Base-by-base conservation (phyloP, 2,113 vertebrate genomes). In the Aegotheles bennettii region DNA sequence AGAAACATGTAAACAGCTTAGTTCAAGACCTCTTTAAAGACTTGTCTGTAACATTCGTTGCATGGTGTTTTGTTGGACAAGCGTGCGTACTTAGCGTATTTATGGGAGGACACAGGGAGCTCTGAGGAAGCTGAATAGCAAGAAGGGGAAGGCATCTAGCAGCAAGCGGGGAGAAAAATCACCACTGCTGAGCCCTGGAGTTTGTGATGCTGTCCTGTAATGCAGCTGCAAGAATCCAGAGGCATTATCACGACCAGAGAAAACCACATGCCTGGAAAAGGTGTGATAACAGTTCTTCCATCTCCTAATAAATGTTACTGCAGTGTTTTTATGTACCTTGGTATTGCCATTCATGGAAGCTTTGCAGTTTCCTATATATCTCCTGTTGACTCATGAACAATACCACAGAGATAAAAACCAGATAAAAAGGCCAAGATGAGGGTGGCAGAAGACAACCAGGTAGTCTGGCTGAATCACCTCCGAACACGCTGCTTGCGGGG, bases 401-500 rank as follows among this genome's bases (percentile, higher is more conserved):
- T 33, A 70, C 7, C 31, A 16, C 7, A 35, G 56, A 71, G 10
- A 10, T 4, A 42, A 77, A 69, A 54, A 59, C 2, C 11, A 38
- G 5, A n/a, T 43, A 3, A 50, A 69, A 95, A 65, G 16, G 24
- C 33, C 43, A 51, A 24, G 56, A 26, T 51, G 38, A 70, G 23
- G 19, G 21, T 65, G 48, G 20, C 67, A 87, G 60, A 63, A 65
- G 17, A 36, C 20, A 48, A 12, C 4, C 40, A 28, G 21, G 36
- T 7, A 18, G 15, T 8, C n/a, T 56, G 73, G 26, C 33, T 82
- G 70, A 82, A 69, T 69, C 67, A 29, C 10, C 20, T 82, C 26
- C 0, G 0, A 8, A 25, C 16, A 23, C 4, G 3, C 36, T 42
- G 48, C 48, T 26, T n/a, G 48, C 11, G 10, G 50, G 57, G 42